phyloP scores from a whole-genome alignment of 2,888 invertebrate genomes.

The Catocala sponsa region DNA sequence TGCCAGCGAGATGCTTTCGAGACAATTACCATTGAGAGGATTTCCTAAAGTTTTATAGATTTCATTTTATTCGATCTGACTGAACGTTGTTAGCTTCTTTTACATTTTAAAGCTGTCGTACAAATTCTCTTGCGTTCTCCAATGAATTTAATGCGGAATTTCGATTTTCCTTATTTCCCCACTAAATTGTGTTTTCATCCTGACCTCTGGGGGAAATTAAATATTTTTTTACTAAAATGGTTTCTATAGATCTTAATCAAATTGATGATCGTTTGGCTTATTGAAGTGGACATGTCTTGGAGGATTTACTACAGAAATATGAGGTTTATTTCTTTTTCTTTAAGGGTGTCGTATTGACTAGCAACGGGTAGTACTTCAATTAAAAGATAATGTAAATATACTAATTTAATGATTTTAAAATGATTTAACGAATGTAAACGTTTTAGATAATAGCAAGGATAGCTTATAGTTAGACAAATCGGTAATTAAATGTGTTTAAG shows the following conservation, averaged over 20 bases:
- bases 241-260: not conserved
- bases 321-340: no score
- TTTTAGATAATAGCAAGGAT: no score
- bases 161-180: slow-evolving; percentile 45
- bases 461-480: no score
- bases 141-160: slow-evolving; percentile 45
- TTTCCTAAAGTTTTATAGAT: slow-evolving; percentile 56
- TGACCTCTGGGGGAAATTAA: slow-evolving; percentile 9
- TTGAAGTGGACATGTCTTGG: not conserved
- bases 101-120: slow-evolving; percentile 42
- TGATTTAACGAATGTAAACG: no score
- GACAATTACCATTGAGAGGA: slow-evolving; percentile 56
- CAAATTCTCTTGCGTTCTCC: slow-evolving; percentile 48
- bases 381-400: no score
- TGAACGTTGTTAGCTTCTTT: slow-evolving; percentile 49
- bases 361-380: no score
- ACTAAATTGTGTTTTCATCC: slow-evolving; percentile 27
- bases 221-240: not conserved
- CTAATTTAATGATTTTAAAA: no score
- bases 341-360: no score
- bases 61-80: slow-evolving; percentile 54
- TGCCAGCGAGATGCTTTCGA: slow-evolving; percentile 52
- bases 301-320: not conserved
- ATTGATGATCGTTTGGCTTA: no score
- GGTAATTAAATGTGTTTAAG: no score